Evolutionary conservation across 2,888 invertebrate genomes (phyloP).

Genomic region (Camponotus fellah): DNA sequence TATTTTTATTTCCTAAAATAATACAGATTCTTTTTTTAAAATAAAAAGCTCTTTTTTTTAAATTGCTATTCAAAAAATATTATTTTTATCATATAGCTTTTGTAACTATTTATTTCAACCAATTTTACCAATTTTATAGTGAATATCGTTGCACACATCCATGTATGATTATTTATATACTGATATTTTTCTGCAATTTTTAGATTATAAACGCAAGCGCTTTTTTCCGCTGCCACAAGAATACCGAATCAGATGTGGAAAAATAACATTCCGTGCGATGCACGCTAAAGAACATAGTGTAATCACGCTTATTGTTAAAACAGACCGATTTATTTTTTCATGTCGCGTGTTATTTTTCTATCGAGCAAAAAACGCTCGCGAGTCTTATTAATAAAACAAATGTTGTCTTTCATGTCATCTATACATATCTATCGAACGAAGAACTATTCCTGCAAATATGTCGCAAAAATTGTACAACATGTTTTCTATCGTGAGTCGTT

Average conservation of each 20-base stretch:
- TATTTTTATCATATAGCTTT: not conserved
- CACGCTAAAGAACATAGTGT: constrained; percentile 17
- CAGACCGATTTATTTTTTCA: constrained; percentile 41
- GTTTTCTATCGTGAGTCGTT: not conserved
- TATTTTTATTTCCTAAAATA: not conserved
- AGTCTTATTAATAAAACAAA: constrained; percentile 42
- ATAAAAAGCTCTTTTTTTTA: not conserved
- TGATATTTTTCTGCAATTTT: constrained; percentile 40
- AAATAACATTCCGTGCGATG: constrained; percentile 37
- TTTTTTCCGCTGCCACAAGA: constrained; percentile 14
- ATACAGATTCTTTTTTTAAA: not conserved
- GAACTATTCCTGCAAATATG: not conserved
- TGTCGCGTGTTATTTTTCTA: constrained; percentile 32
- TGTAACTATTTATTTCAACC: not conserved
- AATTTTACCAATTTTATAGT: constrained; percentile 8
- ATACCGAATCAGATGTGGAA: constrained; percentile 32
- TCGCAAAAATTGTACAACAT: constrained; percentile 12
- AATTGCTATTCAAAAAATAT: constrained; percentile 14
- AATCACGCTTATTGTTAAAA: constrained; percentile 53
- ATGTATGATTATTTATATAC: not conserved
- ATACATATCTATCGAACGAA: not conserved
- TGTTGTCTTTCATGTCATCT: not conserved
- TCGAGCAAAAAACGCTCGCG: constrained; percentile 18
- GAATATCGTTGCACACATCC: not conserved
- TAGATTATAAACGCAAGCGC: constrained; percentile 39